phyloP scores from a whole-genome alignment of 2,888 invertebrate genomes.

The Patella pellucida region DNA sequence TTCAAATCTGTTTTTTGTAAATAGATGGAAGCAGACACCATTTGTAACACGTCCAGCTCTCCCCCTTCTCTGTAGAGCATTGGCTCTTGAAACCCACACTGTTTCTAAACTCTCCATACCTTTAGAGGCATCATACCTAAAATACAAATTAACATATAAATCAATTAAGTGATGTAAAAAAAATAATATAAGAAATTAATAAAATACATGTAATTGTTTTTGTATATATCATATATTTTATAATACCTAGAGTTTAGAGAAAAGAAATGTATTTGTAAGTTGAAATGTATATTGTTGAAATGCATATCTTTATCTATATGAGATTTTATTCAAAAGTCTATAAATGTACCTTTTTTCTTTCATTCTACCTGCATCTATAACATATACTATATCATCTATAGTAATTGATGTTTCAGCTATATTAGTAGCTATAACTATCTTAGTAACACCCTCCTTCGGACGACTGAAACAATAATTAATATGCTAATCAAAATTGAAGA shows the following conservation, averaged over 20 bases:
- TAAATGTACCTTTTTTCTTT: slow-evolving; percentile 78
- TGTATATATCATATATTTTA: not conserved
- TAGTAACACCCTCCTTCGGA: slow-evolving; percentile 74
- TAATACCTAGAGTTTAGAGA: not conserved
- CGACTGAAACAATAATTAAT: slow-evolving; percentile 65
- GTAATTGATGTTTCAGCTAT: slow-evolving; percentile 95
- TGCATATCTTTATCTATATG: slow-evolving; percentile 13
- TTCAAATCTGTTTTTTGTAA: slow-evolving; percentile 79
- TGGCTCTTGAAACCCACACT: slow-evolving; percentile 87
- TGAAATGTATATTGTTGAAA: slow-evolving; percentile 8
- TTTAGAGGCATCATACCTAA: slow-evolving; percentile 69
- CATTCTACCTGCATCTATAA: slow-evolving; percentile 87
- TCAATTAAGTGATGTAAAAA: not conserved
- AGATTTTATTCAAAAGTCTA: not conserved
- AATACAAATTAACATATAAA: slow-evolving; percentile 26
- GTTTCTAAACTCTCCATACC: slow-evolving; percentile 83
- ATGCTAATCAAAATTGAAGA: not conserved
- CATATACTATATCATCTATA: slow-evolving; percentile 92
- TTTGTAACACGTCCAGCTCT: slow-evolving; percentile 89
- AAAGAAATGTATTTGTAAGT: too few relatives aligned
- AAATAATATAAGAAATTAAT: not conserved
- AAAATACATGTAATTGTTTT: not conserved
- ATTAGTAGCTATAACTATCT: slow-evolving; percentile 88
- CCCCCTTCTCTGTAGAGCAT: slow-evolving; percentile 87
- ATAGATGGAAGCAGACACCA: slow-evolving; percentile 88